Evolutionary conservation across 2,888 invertebrate genomes (phyloP).

Genomic region (Caenorhabditis macrosperma): DNA sequence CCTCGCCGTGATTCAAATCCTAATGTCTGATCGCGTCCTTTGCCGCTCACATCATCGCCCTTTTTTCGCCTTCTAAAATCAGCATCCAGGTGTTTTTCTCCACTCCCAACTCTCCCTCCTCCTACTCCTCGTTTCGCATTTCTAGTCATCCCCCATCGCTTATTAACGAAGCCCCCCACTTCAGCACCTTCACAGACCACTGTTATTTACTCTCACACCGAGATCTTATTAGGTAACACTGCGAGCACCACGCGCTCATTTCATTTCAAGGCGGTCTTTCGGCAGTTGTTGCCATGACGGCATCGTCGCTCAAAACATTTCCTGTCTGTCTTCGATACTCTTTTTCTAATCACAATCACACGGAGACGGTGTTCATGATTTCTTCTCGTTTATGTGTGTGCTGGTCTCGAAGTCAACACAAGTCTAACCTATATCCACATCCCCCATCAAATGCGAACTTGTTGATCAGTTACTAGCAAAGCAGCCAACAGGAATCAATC

Average conservation of each 20-base stretch:
- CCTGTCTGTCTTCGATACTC: neutral
- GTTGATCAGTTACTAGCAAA: neutral
- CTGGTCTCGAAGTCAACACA: no score
- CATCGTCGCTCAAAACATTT: conserved; percentile 2
- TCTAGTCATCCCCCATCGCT: neutral
- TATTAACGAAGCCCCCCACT: conserved; percentile 1
- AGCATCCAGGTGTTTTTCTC: neutral
- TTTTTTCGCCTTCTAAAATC: neutral
- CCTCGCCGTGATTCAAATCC: no score
- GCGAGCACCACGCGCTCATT: conserved; percentile 6
- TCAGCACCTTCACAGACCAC: no score
- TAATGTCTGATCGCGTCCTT: neutral
- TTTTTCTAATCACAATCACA: neutral
- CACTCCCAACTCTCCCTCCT: neutral
- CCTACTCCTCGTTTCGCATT: neutral
- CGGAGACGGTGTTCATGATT: neutral
- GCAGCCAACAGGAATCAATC: neutral
- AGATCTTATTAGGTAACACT: conserved; percentile 20
- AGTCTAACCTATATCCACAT: no score
- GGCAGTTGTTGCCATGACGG: conserved; percentile 5
- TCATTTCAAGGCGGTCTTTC: conserved; percentile 1
- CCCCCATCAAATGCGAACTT: no score
- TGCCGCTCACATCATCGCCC: neutral
- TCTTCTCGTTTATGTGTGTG: neutral
- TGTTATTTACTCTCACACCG: conserved; percentile 19